A percentile compares a stretch with the other conserved stretches of the same genome.
phyloP scores from a whole-genome alignment of 2,113 vertebrate species.

The Silurus meridionalis region DNA sequence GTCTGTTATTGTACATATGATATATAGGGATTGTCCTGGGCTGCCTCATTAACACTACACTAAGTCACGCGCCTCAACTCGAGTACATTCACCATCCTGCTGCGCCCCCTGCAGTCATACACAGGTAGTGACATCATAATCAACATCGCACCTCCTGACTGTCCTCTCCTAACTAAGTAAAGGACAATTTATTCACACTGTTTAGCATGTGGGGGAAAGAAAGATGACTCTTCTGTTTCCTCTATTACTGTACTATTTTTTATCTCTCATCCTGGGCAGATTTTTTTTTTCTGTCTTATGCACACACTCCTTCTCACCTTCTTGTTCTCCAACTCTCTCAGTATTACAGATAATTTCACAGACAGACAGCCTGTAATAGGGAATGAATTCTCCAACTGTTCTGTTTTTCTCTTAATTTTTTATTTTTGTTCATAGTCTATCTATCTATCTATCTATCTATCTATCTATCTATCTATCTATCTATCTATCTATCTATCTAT shows the following conservation, averaged over 20 bases:
- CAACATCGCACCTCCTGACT: neutral
- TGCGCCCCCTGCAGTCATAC: constrained; percentile 69
- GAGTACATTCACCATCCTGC: constrained; percentile 61
- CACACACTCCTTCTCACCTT: neutral
- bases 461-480: neutral
- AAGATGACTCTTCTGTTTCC: neutral
- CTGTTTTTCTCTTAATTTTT: neutral
- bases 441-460: neutral
- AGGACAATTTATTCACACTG: constrained; percentile 14
- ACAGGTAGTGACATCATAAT: constrained; percentile 55
- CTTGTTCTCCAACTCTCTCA: neutral
- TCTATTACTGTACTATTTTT: no score
- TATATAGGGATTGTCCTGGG: neutral
- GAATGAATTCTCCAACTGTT: neutral
- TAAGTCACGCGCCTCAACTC: neutral
- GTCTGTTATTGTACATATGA: neutral
- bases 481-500: neutral
- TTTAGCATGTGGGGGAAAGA: neutral
- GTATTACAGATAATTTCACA: neutral
- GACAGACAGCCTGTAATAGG: neutral
- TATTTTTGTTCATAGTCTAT: neutral
- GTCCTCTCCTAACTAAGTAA: neutral
- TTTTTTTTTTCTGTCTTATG: neutral
- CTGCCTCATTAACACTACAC: constrained; percentile 58
- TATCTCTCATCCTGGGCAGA: no score